phyloP scores from a whole-genome alignment of 2,888 invertebrate species.

The Sepioteuthis lessoniana region DNA sequence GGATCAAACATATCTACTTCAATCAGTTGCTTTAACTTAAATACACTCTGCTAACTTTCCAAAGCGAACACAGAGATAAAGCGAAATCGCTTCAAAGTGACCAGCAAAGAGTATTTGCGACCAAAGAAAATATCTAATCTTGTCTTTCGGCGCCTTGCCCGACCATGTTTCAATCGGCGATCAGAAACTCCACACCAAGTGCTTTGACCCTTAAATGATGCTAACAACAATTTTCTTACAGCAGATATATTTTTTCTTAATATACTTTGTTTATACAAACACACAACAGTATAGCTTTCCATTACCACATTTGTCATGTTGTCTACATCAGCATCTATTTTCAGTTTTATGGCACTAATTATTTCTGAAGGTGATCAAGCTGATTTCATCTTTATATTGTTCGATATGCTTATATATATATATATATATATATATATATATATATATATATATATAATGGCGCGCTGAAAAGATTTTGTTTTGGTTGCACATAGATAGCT shows the following conservation, averaged over 20 bases:
- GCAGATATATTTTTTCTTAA: neutral
- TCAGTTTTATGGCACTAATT: neutral
- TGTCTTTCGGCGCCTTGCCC: neutral
- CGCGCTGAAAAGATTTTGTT: neutral
- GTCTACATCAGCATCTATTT: neutral
- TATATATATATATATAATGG: neutral
- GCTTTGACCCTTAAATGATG: neutral
- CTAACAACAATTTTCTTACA: neutral
- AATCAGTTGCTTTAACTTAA: conserved; percentile 20
- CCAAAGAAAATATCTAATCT: neutral
- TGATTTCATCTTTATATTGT: neutral
- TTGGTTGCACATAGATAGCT: neutral
- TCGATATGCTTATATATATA: neutral
- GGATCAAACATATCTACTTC: neutral
- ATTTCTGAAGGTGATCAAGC: neutral
- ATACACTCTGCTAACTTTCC: neutral
- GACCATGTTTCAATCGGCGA: neutral
- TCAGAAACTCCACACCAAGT: neutral
- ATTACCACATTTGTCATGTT: neutral
- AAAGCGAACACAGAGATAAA: neutral
- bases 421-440: conserved; percentile 36
- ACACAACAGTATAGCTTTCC: neutral
- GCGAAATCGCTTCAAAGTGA: conserved; percentile 33
- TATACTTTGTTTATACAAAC: neutral
- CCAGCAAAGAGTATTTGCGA: neutral